Conservation (phyloP, 2,888 invertebrate species). For the Adelphocoris suturalis region DNA sequence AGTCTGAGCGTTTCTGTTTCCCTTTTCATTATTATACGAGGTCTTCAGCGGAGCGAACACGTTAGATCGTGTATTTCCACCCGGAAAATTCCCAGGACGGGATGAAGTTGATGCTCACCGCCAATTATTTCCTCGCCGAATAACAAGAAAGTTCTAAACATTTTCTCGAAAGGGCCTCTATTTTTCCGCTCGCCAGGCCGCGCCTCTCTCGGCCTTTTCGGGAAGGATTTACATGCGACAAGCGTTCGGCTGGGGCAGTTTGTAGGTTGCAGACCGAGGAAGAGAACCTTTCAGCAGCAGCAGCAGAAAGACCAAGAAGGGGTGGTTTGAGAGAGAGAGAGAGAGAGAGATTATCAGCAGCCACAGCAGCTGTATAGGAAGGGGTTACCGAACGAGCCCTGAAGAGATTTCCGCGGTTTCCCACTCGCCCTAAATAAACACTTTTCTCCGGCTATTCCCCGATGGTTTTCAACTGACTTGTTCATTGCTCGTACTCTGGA, state of each 20-base stretch:
- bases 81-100: neutral
- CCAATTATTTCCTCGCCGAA: slow-evolving; percentile 14
- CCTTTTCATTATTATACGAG: slow-evolving; percentile 4
- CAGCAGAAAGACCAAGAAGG: neutral
- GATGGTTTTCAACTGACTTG: neutral
- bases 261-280: neutral
- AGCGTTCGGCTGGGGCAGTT: neutral
- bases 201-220: neutral
- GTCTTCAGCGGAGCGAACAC: slow-evolving; percentile 11
- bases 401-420: neutral
- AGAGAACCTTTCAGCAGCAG: no score
- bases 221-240: neutral
- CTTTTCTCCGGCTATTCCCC: neutral
- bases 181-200: neutral
- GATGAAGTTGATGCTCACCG: neutral
- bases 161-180: neutral
- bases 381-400: neutral
- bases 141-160: slow-evolving; percentile 34
- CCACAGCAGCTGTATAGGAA: no score
- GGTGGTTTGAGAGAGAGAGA: neutral
- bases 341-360: neutral
- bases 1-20: neutral
- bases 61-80: slow-evolving; percentile 17
- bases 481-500: neutral
- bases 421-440: neutral